phyloP scores from a whole-genome alignment of 2,888 invertebrate species.

The Yponomeuta plumbellus region DNA sequence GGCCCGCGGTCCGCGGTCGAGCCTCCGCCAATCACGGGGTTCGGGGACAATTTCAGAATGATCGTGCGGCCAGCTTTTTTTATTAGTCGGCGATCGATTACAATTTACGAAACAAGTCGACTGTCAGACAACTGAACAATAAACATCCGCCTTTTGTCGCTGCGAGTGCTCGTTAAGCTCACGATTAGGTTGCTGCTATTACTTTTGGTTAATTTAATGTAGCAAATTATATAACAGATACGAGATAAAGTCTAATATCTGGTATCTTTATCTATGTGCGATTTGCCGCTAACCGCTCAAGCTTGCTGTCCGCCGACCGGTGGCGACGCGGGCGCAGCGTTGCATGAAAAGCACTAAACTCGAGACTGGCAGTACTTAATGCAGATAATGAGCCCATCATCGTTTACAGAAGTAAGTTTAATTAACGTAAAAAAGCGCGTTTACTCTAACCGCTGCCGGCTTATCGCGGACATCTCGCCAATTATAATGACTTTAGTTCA shows the following conservation, averaged over 20 bases:
- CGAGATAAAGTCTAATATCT: no score
- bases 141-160: constrained; percentile 10
- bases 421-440: constrained; percentile 75
- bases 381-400: constrained; percentile 64
- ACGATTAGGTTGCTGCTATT: no score
- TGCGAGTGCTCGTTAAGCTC: no score
- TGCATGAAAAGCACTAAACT: constrained; percentile 51
- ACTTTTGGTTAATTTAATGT: no score
- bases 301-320: neutral
- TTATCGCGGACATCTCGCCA: constrained; percentile 64
- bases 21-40: constrained; percentile 31
- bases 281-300: no score
- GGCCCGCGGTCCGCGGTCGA: constrained; percentile 17
- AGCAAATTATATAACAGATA: no score
- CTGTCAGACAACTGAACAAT: constrained; percentile 24
- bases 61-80: constrained; percentile 33
- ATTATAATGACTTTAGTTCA: constrained; percentile 72
- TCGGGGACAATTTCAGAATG: constrained; percentile 34
- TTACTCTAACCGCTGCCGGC: constrained; percentile 58
- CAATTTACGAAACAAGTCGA: constrained; percentile 21
- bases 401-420: constrained; percentile 73
- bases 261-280: no score
- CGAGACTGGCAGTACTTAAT: constrained; percentile 46
- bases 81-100: constrained; percentile 31
- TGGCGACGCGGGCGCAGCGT: constrained; percentile 40